Percentiles rank a stretch among this genome's conserved stretches.
Conservation (phyloP, 2,888 invertebrate species). For the Caradrina kadenii region DNA sequence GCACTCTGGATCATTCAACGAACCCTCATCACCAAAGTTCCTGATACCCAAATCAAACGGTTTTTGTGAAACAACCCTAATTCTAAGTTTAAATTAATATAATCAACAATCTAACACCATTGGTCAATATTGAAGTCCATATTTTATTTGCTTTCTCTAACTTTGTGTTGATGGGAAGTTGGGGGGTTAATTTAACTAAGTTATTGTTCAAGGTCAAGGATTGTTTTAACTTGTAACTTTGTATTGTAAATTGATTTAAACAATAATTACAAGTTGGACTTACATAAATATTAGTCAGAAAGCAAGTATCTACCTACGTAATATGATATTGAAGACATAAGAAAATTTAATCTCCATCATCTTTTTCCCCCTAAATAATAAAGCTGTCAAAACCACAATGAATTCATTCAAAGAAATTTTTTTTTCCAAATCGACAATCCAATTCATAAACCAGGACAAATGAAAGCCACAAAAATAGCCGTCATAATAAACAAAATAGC, state of each 20-base stretch:
- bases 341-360: not conserved
- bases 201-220: conserved; percentile 40
- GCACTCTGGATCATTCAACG: conserved; percentile 70
- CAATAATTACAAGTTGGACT: conserved; percentile 6
- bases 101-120: conserved; percentile 63
- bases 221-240: conserved; percentile 9
- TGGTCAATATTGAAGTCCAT: conserved; percentile 62
- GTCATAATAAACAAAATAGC: conserved; percentile 64
- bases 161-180: conserved; percentile 30
- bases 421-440: conserved; percentile 31
- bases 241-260: conserved; percentile 9
- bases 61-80: conserved; percentile 70
- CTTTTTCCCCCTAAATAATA: not conserved
- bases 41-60: conserved; percentile 72
- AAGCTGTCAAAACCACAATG: conserved; percentile 10
- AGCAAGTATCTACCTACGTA: too few relatives aligned
- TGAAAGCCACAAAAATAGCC: conserved; percentile 44
- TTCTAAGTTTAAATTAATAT: conserved; percentile 70
- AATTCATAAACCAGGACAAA: conserved; percentile 60
- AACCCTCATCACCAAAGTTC: conserved; percentile 76
- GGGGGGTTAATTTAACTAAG: conserved; percentile 15
- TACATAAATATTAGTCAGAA: conserved; percentile 7
- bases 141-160: conserved; percentile 58
- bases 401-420: conserved; percentile 14
- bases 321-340: not conserved